These are phyloP conservation scores for Drosophila pseudoananassae DNA, from an alignment of 1,140 invertebrate species.

Conservation along the genomic window DNA sequence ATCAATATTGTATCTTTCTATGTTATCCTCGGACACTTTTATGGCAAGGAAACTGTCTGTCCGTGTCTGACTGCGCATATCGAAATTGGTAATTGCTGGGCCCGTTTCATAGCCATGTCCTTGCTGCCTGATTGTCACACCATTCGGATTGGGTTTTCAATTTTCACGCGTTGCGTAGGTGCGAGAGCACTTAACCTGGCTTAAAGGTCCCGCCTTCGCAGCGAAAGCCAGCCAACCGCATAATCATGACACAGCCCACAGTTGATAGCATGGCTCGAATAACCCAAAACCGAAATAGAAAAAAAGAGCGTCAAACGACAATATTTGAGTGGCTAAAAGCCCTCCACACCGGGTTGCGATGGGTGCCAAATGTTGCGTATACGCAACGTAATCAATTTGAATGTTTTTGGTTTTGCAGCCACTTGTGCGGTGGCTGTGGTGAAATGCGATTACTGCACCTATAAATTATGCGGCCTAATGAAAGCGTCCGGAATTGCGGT, in stretches of 20 bases:
- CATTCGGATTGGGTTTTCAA: conserved; percentile 55
- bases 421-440: conserved; percentile 32
- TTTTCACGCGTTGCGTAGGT: conserved; percentile 53
- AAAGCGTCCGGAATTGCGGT: conserved; percentile 22
- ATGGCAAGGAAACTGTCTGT: conserved; percentile 49
- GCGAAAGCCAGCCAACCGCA: conserved; percentile 41
- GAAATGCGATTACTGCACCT: conserved; percentile 45
- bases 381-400: conserved; percentile 71
- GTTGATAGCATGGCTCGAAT: conserved; percentile 27
- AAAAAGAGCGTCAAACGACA: conserved; percentile 25
- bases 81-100: conserved; percentile 59
- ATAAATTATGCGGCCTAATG: conserved; percentile 40
- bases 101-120: conserved; percentile 17
- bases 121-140: conserved; percentile 38
- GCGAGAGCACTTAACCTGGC: conserved; percentile 56
- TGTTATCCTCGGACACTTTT: conserved; percentile 45
- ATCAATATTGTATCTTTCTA: conserved; percentile 58
- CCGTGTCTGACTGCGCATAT: conserved; percentile 54
- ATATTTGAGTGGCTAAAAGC: conserved; percentile 39
- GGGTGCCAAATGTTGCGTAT: conserved; percentile 68
- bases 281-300: conserved; percentile 5
- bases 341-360: conserved; percentile 20
- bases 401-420: conserved; percentile 60
- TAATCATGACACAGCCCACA: conserved; percentile 51
- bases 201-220: conserved; percentile 22